Percentiles rank a stretch among this genome's conserved stretches.
Conservation (phyloP, 1,140 invertebrate genomes). For the Bathynomus jamesi region DNA sequence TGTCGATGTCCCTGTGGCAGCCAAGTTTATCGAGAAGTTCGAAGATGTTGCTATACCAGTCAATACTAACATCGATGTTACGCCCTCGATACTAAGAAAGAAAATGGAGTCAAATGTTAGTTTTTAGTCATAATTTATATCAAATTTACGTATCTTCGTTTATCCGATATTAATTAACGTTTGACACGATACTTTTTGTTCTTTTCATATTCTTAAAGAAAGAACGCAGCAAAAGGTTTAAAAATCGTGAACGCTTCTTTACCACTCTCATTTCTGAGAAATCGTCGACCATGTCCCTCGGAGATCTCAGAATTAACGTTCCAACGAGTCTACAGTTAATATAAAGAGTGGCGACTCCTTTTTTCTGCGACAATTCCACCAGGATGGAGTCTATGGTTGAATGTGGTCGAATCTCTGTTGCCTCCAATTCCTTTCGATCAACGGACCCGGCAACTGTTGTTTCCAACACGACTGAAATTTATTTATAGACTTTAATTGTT, state of each 20-base stretch:
- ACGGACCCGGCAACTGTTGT: not conserved
- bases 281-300: not conserved
- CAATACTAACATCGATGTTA: constrained; percentile 23
- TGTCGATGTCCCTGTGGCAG: constrained; percentile 13
- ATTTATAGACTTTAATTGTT: not conserved
- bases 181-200: not conserved
- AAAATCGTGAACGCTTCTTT: not conserved
- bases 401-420: not conserved
- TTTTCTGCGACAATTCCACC: not conserved
- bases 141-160: not conserved
- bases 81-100: constrained; percentile 31
- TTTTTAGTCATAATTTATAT: not conserved
- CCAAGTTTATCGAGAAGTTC: constrained; percentile 29
- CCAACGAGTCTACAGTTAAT: not conserved
- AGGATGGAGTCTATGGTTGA: not conserved
- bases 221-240: not conserved
- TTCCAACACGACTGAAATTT: not conserved
- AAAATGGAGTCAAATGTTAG: not conserved
- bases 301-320: not conserved
- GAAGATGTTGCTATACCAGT: constrained; percentile 23
- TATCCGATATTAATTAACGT: not conserved
- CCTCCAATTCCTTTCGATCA: not conserved
- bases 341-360: not conserved
- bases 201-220: not conserved
- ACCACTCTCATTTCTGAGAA: not conserved